A percentile compares a stretch with the other conserved stretches of the same genome.
Conservation (phyloP, 2,113 vertebrate genomes). For the Catharus minimus region DNA sequence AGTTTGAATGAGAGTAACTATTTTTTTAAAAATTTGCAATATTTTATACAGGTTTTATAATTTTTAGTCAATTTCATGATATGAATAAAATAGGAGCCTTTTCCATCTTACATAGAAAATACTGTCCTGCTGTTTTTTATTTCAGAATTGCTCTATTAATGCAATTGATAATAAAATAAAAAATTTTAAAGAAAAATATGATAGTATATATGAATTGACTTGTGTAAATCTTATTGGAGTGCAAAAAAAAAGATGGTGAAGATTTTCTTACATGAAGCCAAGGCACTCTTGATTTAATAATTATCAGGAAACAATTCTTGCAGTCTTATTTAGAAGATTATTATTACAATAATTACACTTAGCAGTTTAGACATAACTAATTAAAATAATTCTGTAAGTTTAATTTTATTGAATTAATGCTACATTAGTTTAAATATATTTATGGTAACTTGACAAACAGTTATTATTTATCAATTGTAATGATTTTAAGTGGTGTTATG, state of each 20-base stretch:
- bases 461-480: neutral
- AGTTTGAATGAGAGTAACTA: neutral
- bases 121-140: neutral
- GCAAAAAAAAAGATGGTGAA: neutral
- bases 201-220: neutral
- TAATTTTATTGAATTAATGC: neutral
- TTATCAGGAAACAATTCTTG: neutral
- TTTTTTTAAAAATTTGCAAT: too few species aligned
- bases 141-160: neutral
- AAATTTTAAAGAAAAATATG: neutral
- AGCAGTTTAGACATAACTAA: neutral
- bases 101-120: neutral
- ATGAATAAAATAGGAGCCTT: neutral
- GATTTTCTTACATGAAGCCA: neutral
- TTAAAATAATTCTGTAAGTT: neutral
- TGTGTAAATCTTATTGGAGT: neutral
- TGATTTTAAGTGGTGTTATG: neutral
- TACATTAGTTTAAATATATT: neutral
- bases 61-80: neutral
- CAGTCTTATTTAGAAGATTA: neutral
- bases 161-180: neutral
- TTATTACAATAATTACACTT: neutral
- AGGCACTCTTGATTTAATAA: neutral
- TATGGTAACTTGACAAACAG: neutral
- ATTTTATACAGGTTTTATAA: neutral